Conservation (phyloP, 2,888 invertebrate species). For the Agrotis puta region DNA sequence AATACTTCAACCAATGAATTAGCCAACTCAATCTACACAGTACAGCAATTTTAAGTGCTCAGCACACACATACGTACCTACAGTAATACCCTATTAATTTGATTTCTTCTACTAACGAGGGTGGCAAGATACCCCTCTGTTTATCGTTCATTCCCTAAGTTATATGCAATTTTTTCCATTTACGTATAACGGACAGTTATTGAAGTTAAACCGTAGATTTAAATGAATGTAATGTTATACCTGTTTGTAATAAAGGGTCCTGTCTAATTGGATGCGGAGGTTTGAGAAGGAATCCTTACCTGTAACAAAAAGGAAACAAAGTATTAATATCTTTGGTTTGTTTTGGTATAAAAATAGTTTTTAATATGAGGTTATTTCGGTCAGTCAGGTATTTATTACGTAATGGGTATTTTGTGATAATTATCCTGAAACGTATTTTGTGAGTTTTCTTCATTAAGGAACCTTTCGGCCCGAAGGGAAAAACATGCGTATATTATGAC, state of each 20-base stretch:
- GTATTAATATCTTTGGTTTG: constrained; percentile 22
- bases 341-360: constrained; percentile 30
- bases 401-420: neutral
- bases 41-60: constrained; percentile 42
- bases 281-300: constrained; percentile 63
- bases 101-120: constrained; percentile 58
- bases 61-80: constrained; percentile 21
- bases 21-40: constrained; percentile 22
- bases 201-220: constrained; percentile 22
- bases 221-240: constrained; percentile 53
- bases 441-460: neutral
- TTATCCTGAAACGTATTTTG: neutral
- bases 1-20: constrained; percentile 27
- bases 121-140: constrained; percentile 59
- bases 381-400: neutral
- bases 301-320: constrained; percentile 65
- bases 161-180: constrained; percentile 59
- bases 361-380: neutral
- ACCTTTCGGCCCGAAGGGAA: neutral
- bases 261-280: constrained; percentile 24
- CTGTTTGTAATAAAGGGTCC: constrained; percentile 40
- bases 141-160: constrained; percentile 63
- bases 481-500: no score
- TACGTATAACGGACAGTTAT: constrained; percentile 39
- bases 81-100: constrained; percentile 56